Conservation (phyloP, 2,888 invertebrate species). For the Scaeva pyrastri region DNA sequence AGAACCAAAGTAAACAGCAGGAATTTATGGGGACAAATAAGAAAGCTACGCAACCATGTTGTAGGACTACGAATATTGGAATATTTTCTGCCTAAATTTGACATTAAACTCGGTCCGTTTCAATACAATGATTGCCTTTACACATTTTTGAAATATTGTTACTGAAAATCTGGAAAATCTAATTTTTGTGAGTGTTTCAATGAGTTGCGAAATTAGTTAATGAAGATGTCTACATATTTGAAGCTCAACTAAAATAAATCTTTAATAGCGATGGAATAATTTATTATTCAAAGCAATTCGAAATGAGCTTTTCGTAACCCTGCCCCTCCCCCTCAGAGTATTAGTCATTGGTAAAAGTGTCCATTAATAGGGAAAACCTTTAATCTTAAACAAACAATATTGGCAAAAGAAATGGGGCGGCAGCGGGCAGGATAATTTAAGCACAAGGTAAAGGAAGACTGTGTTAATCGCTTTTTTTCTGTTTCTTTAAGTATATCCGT, state of each 20-base stretch:
- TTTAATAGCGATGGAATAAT: background rate
- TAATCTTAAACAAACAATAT: background rate
- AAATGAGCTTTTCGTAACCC: background rate
- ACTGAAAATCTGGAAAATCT: background rate
- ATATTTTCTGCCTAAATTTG: too few species aligned
- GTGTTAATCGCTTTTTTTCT: background rate
- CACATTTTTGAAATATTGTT: background rate
- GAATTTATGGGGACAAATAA: background rate
- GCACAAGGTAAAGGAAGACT: background rate
- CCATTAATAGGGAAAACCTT: background rate
- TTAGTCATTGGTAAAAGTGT: background rate
- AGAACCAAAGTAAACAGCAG: background rate
- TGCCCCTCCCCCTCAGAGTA: background rate
- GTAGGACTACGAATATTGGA: too few species aligned
- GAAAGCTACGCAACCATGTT: too few species aligned
- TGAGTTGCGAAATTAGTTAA: background rate
- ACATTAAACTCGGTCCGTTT: too few species aligned
- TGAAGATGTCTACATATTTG: background rate
- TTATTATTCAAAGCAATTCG: background rate
- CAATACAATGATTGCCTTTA: too few species aligned
- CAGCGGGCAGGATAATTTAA: background rate
- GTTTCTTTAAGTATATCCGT: background rate
- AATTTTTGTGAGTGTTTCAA: background rate
- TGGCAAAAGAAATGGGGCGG: background rate
- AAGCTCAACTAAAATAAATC: background rate